Conservation (phyloP, 1,140 invertebrate species). For the Drosophila equinoxialis region DNA sequence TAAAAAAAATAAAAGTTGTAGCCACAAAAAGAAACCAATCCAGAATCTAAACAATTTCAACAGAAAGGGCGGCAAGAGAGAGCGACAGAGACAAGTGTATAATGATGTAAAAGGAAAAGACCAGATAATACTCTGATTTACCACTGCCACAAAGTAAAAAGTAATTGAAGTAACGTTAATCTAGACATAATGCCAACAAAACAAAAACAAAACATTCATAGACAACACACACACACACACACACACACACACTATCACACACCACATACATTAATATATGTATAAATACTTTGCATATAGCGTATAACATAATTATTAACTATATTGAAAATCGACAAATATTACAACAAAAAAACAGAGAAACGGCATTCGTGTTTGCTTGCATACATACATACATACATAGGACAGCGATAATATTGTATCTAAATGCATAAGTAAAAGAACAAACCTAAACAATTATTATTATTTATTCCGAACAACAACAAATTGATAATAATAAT, state of each 20-base stretch:
- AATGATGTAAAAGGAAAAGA: constrained; percentile 17
- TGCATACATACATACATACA: constrained; percentile 47
- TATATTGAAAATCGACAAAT: constrained; percentile 35
- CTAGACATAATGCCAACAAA: constrained; percentile 49
- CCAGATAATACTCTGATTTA: constrained; percentile 79
- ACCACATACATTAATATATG: constrained; percentile 6
- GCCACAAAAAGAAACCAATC: not conserved
- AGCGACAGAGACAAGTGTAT: not conserved
- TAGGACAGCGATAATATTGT: constrained; percentile 37
- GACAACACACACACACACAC: constrained; percentile 22
- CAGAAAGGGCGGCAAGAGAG: not conserved
- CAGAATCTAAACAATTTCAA: constrained; percentile 36
- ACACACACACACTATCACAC: not conserved
- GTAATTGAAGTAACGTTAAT: constrained; percentile 58
- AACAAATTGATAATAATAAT: constrained; percentile 68
- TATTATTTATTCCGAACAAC: constrained; percentile 72
- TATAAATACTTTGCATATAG: constrained; percentile 36
- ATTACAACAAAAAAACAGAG: constrained; percentile 39
- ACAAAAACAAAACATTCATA: too few species aligned
- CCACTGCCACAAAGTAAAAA: constrained; percentile 77
- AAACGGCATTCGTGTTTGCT: constrained; percentile 40
- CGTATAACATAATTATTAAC: constrained; percentile 25
- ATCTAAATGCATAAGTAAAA: constrained; percentile 58
- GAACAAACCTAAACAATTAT: constrained; percentile 63
- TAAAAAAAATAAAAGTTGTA: not conserved